A percentile compares a stretch with the other conserved stretches of the same genome.
These are phyloP conservation scores for Aptenodytes patagonicus DNA, from an alignment of 2,113 vertebrate species.

Conservation along the genomic window DNA sequence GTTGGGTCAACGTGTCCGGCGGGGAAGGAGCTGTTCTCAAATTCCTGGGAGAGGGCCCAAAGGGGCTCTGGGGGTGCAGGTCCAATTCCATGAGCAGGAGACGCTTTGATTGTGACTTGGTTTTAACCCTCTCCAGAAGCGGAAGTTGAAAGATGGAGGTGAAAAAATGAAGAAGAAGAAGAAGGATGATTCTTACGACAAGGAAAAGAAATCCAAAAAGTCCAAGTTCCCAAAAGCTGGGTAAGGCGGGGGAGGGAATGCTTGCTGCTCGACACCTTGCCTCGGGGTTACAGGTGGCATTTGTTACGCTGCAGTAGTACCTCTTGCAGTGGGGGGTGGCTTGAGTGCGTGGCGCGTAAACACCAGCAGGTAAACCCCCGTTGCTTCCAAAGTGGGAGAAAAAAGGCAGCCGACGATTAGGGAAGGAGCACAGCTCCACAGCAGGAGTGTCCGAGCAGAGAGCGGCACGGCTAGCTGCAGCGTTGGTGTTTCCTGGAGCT, in stretches of 20 bases:
- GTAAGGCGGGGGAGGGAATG: constrained; percentile 68
- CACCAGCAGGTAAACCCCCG: accelerated
- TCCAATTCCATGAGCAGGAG: background rate
- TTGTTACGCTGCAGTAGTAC: background rate
- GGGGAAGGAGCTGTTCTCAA: background rate
- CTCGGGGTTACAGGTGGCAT: background rate
- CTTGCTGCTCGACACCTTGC: background rate
- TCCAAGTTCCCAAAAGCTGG: constrained; percentile 76
- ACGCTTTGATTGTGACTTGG: background rate
- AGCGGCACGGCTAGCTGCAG: background rate
- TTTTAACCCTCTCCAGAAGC: constrained; percentile 77
- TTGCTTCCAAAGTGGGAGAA: background rate
- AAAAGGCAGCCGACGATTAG: background rate
- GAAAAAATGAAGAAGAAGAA: constrained; percentile 84
- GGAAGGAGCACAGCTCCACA: background rate
- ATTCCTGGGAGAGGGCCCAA: background rate
- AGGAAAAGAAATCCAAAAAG: constrained; percentile 81
- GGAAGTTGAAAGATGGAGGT: constrained; percentile 80
- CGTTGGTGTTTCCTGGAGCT: background rate
- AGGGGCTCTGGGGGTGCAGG: background rate
- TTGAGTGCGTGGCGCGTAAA: background rate
- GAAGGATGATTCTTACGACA: constrained; percentile 74
- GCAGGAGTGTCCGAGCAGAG: background rate
- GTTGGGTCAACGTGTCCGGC: background rate
- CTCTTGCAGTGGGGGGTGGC: background rate